Conservation (phyloP, 35 echinoderm and acorn worm species). For the Eucidaris tribuloides region DNA sequence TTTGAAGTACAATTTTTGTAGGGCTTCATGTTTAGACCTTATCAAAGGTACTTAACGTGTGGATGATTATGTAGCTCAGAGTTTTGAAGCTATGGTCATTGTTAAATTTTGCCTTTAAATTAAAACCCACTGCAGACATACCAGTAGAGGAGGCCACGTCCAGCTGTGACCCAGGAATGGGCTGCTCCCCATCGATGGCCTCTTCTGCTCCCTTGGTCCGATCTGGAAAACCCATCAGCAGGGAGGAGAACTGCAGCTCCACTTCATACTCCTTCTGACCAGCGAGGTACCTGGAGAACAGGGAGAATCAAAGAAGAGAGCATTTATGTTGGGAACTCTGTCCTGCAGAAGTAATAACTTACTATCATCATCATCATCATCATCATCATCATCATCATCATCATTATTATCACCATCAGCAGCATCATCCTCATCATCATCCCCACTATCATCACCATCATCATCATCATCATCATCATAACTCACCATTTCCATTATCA, state of each 20-base stretch:
- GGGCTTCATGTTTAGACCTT: no score
- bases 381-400: background rate
- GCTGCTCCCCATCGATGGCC: slow-evolving; percentile 80
- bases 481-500: background rate
- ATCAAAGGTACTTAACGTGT: no score
- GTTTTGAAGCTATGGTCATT: no score
- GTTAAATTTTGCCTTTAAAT: no score
- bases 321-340: no score
- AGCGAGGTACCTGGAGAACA: slow-evolving; percentile 64
- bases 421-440: background rate
- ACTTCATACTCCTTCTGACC: slow-evolving; percentile 99
- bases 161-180: slow-evolving; percentile 63
- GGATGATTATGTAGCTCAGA: no score
- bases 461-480: background rate
- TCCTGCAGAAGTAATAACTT: no score
- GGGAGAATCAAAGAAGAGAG: background rate
- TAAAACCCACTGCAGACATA: no score
- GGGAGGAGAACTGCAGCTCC: slow-evolving; percentile 90
- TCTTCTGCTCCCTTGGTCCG: slow-evolving; percentile 86
- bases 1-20: no score
- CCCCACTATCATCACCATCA: background rate
- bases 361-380: background rate
- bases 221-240: slow-evolving; percentile 73
- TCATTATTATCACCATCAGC: background rate
- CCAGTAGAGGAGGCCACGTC: slow-evolving; percentile 42